Evolutionary conservation across 2,113 vertebrate species (phyloP).

Genomic region (Catharus minimus): DNA sequence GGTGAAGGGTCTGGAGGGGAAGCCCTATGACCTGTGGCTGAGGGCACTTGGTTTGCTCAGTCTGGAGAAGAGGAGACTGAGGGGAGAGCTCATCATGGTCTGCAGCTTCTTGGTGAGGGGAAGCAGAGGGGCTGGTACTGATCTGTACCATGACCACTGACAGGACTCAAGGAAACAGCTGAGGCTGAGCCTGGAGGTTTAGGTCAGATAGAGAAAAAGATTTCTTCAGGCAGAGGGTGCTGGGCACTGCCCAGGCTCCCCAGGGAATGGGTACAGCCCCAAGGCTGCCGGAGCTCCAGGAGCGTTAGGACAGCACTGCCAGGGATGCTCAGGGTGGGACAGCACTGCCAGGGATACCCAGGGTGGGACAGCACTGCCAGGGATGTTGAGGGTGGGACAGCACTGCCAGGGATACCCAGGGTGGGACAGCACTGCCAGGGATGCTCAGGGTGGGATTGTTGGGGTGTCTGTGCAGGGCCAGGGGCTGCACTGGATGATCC

Average conservation of each 20-base stretch:
- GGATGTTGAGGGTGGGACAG: too few relatives aligned
- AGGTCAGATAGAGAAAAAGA: not conserved
- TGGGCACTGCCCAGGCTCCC: not conserved
- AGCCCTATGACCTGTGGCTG: not conserved
- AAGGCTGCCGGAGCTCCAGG: not conserved
- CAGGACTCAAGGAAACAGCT: not conserved
- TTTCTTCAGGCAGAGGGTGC: not conserved
- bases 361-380: not conserved
- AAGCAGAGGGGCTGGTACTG: not conserved
- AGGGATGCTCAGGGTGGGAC: not conserved
- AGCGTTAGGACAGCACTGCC: rapidly evolving
- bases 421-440: too few relatives aligned
- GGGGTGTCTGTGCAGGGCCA: not conserved
- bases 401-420: too few relatives aligned
- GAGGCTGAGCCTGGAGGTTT: not conserved
- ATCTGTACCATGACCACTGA: not conserved
- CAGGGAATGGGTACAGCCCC: rapidly evolving
- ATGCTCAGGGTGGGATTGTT: not conserved
- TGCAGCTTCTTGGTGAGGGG: rapidly evolving
- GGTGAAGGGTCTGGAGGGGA: not conserved
- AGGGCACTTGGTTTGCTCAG: not conserved
- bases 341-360: not conserved
- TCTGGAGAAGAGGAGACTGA: not conserved
- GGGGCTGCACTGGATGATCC: not conserved
- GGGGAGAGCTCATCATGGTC: not conserved